Base-by-base conservation (phyloP, 2,888 invertebrate genomes). In the Macrosoma leucophasiata region DNA sequence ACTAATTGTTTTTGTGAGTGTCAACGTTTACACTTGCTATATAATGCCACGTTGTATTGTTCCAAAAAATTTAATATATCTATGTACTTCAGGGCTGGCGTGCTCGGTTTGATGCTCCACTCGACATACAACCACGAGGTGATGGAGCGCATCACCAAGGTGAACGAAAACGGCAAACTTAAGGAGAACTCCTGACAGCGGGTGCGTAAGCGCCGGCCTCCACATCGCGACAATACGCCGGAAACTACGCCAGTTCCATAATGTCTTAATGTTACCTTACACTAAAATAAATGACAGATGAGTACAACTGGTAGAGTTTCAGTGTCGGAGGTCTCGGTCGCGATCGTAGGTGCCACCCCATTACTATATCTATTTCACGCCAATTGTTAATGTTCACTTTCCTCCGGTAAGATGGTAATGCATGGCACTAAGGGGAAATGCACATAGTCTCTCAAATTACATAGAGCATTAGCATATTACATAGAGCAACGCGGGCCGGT, bases 41-140 rank as follows among this genome's bases (percentile, higher is more conserved):
- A n/a, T n/a, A n/a, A n/a, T n/a, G n/a, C n/a, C n/a, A n/a, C n/a
- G n/a, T n/a, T n/a, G n/a, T 17, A 17, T 5, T 17, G 17, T 17
- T 5, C 4, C 7, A 17, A 21, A 7, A 21, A 7, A 21, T 21
- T 21, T n/a, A 10, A 20, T 14, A 15, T n/a, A 22, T 13, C 13
- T n/a, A 7, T 32, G 3, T 17, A 13, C 29, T 66, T 17, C 51
- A 89, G 98, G 36, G 96, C 96, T 23, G 97, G 97, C 0, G 95
- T 98, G 0, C 81, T 98, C 8, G 95, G 96, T 0, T 85, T 98
- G 1, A 93, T 98, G 92, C 81, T 98, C n/a, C 97, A 98, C 68
- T 96, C 97, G 4, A 97, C 97, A 0, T 96, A 96, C 65, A 96
- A 97, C 76, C 96, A 97, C 63, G 95, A 95, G 52, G 87, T 94